Percentiles rank a stretch among this genome's conserved stretches.
phyloP scores from a whole-genome alignment of 2,888 invertebrate species.

The Oligia fasciuncula region DNA sequence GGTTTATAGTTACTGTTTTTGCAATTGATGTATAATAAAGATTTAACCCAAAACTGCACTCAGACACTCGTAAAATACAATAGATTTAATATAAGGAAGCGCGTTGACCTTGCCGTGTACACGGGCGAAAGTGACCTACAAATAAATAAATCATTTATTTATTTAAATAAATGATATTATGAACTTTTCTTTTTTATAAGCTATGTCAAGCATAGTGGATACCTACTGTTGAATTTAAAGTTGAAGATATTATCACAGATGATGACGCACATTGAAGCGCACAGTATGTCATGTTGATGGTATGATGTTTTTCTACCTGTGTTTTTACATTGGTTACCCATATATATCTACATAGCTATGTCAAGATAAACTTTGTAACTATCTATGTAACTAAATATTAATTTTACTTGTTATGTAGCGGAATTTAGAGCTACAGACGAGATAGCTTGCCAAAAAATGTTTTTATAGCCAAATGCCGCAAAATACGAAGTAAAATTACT shows the following conservation, averaged over 20 bases:
- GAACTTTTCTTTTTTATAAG: neutral
- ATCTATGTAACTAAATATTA: neutral
- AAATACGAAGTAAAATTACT: slow-evolving; percentile 16
- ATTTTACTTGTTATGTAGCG: slow-evolving; percentile 10
- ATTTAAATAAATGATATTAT: neutral
- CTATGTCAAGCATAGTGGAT: neutral
- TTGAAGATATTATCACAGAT: neutral
- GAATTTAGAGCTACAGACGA: neutral
- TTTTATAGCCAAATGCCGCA: neutral
- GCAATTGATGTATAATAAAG: no score
- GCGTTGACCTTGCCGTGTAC: no score
- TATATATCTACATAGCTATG: neutral
- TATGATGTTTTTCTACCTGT: neutral
- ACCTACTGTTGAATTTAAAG: neutral
- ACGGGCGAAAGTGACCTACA: no score
- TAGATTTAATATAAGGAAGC: no score
- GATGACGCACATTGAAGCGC: slow-evolving; percentile 17
- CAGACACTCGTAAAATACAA: no score
- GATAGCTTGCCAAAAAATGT: neutral
- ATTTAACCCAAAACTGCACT: no score
- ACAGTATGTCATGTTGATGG: neutral
- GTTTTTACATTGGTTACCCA: neutral
- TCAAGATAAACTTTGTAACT: neutral
- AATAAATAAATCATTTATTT: neutral
- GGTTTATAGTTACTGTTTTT: no score